A percentile compares a stretch with the other conserved stretches of the same genome.
These are phyloP conservation scores for Zoanthus solanderi DNA, from an alignment of 92 coral and sea anemone genomes.

Conservation along the genomic window DNA sequence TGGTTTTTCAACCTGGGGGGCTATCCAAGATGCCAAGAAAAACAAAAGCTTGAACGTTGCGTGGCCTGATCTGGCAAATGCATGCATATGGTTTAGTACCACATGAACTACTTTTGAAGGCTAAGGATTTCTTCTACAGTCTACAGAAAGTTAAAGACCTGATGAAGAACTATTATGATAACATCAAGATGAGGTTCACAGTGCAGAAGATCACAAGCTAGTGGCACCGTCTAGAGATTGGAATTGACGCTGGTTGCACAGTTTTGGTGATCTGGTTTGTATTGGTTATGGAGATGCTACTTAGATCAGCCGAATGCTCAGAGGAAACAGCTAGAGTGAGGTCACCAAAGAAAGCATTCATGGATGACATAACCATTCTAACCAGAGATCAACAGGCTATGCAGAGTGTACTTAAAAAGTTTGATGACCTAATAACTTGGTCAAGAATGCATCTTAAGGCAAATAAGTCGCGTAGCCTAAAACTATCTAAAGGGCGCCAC, in stretches of 20 bases:
- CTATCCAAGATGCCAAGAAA: slow-evolving; percentile 36
- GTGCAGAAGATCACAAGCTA: neutral
- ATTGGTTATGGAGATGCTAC: slow-evolving; percentile 14
- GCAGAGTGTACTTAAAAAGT: neutral
- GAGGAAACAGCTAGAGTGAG: slow-evolving; percentile 14
- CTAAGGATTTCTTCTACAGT: neutral
- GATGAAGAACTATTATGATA: neutral
- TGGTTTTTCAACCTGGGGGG: slow-evolving; percentile 20
- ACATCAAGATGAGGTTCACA: neutral
- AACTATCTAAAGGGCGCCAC: neutral
- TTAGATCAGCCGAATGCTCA: neutral
- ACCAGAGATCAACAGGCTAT: neutral
- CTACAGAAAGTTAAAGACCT: neutral
- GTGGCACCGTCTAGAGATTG: slow-evolving; percentile 36
- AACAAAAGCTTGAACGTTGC: slow-evolving; percentile 24
- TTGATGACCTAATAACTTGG: neutral
- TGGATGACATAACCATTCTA: slow-evolving; percentile 9
- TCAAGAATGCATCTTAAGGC: neutral
- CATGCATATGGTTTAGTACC: slow-evolving; percentile 28
- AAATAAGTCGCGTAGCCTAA: neutral
- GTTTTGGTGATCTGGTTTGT: slow-evolving; percentile 28
- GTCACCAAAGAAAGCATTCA: slow-evolving; percentile 24
- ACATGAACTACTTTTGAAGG: slow-evolving; percentile 8
- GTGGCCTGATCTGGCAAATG: slow-evolving; percentile 47
- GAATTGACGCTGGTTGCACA: slow-evolving; percentile 43